phyloP scores from a whole-genome alignment of 2,888 invertebrate species.

The Lumbricus terrestris region DNA sequence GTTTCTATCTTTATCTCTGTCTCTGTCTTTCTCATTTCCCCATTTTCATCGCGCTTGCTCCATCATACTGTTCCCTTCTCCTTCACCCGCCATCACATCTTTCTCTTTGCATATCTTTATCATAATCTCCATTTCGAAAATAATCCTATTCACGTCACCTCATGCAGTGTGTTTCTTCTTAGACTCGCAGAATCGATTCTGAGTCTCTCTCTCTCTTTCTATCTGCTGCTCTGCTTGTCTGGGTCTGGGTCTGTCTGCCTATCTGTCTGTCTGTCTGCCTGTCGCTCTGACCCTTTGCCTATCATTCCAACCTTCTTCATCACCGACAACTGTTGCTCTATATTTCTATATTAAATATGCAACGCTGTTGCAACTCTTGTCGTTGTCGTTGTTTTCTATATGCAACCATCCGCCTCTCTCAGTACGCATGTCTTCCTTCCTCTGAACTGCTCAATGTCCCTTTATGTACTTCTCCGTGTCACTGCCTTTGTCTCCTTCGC shows the following conservation, averaged over 20 bases:
- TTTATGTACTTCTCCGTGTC: neutral
- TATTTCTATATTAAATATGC: neutral
- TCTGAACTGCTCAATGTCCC: neutral
- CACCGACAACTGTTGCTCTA: neutral
- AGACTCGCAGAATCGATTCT: no score
- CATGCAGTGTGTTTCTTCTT: no score
- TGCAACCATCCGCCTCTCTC: neutral
- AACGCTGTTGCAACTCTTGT: neutral
- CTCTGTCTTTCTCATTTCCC: no score
- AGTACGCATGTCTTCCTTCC: neutral
- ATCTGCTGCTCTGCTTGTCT: neutral
- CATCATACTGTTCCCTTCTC: no score
- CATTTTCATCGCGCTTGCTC: no score
- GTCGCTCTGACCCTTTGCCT: neutral
- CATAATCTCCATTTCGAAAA: no score
- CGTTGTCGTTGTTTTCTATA: neutral
- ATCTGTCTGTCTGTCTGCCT: neutral
- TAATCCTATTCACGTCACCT: no score
- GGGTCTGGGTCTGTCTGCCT: neutral
- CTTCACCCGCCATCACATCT: no score
- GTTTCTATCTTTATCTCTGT: no score
- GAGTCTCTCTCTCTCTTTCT: neutral
- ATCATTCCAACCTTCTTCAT: neutral
- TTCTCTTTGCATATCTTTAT: no score
- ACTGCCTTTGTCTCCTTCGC: neutral